Conservation (phyloP, 2,113 vertebrate species). For the Vireo altiloquus region DNA sequence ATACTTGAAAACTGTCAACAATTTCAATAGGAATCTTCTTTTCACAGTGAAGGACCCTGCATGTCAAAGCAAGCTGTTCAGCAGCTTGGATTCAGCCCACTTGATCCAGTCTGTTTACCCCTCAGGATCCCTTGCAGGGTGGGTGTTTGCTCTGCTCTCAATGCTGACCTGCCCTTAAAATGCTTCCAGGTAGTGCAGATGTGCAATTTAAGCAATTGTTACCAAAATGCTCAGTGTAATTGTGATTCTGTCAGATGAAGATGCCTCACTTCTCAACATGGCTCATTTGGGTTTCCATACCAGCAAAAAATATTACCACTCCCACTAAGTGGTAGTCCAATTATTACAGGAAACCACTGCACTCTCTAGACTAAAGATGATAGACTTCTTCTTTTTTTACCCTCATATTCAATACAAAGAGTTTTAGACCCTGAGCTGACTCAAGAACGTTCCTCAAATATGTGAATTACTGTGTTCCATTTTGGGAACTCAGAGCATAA, state of each 20-base stretch:
- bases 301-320: background rate
- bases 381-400: background rate
- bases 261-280: background rate
- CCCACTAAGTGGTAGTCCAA: background rate
- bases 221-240: background rate
- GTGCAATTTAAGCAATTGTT: background rate
- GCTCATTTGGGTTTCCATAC: background rate
- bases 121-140: background rate
- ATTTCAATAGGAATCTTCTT: slow-evolving; percentile 24
- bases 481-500: background rate
- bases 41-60: slow-evolving; percentile 4
- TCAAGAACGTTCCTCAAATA: background rate
- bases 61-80: slow-evolving; percentile 51
- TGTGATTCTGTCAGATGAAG: background rate
- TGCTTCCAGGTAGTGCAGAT: background rate
- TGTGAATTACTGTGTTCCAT: background rate
- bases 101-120: slow-evolving; percentile 36
- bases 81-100: slow-evolving; percentile 16
- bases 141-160: background rate
- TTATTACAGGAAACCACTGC: background rate
- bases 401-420: background rate
- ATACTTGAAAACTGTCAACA: slow-evolving; percentile 26
- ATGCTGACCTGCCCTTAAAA: background rate
- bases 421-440: background rate
- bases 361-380: background rate